Evolutionary conservation across 64 coral and sea anemone genomes (phyloP).

Genomic region (Astreopora myriophthalma): DNA sequence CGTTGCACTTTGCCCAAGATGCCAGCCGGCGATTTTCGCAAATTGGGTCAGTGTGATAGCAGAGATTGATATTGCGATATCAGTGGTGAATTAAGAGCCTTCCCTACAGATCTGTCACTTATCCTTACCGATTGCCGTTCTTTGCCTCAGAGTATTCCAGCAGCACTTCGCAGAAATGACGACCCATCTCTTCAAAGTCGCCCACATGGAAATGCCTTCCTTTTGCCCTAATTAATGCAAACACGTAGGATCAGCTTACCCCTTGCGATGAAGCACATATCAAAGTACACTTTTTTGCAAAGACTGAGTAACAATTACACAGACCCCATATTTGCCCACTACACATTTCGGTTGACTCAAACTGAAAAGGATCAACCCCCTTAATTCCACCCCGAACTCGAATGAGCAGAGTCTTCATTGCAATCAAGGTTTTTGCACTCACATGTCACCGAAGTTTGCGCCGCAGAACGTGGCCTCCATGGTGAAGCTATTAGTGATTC

Average conservation of each 20-base stretch:
- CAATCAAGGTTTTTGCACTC: conserved; percentile 22
- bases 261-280: neutral
- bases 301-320: no score
- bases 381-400: neutral
- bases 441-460: conserved; percentile 97
- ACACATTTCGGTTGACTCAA: no score
- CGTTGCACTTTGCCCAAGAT: no score
- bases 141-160: conserved; percentile 90
- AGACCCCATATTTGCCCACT: no score
- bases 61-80: no score
- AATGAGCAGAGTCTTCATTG: neutral
- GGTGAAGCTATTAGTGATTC: conserved; percentile 95
- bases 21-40: no score
- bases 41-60: no score
- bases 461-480: conserved; percentile 99
- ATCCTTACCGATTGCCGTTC: conserved; percentile 73
- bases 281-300: no score
- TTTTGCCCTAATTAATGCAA: conserved; percentile 48
- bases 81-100: no score
- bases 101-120: no score
- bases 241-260: neutral
- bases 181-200: conserved; percentile 97
- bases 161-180: conserved; percentile 94
- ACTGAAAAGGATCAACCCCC: neutral
- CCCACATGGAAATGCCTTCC: conserved; percentile 89